Base-by-base conservation (phyloP, 2,888 invertebrate genomes). In the Coremacera marginata region DNA sequence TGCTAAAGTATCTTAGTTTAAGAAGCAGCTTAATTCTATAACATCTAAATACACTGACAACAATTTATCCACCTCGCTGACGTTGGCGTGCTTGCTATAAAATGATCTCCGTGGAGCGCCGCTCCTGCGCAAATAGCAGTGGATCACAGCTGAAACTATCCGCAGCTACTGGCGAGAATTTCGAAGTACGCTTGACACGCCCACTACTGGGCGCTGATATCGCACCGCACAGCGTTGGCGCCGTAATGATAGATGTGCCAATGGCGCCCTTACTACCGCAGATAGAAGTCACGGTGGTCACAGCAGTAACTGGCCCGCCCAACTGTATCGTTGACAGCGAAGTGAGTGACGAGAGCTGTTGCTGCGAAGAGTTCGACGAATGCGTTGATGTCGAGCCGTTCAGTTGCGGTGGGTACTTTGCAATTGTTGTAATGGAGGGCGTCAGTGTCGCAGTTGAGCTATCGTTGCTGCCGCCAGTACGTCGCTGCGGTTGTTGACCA, bases 101-200 rank as follows among this genome's bases (percentile, higher is more conserved):
- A 82, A 89, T 89, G 76, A 89, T 89, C 82, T 89, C 89, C 22
- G 86, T 85, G 73, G 88, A 87, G 79, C 86, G 84, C 25, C 84
- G 84, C 81, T 88, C 84, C 75, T 84, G 84, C 11, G 81, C 81
- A 79, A 80, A 82, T 55, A 86, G 84, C 81, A 89, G 83, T 31
- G 89, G 87, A 86, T 89, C 88, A 81, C 86, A 86, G 78, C 84
- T 84, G 77, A 85, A 86, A 44, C 83, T 80, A n/a, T 86, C 86
- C 19, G 83, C 81, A 4, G 81, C 79, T 31, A 83, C 81, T 44
- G 87, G 81, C 27, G 86, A 82, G 72, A 83, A 84, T 27, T 85
- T 87, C 27, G 84, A 81, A 71, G 79, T 82, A 55, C 87, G 83
- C 34, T 81, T 82, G 62, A 75, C 73, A 34, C 81, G 82, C 0